These are phyloP conservation scores for Arctia plantaginis DNA, from an alignment of 2,888 invertebrate genomes.

Conservation along the genomic window DNA sequence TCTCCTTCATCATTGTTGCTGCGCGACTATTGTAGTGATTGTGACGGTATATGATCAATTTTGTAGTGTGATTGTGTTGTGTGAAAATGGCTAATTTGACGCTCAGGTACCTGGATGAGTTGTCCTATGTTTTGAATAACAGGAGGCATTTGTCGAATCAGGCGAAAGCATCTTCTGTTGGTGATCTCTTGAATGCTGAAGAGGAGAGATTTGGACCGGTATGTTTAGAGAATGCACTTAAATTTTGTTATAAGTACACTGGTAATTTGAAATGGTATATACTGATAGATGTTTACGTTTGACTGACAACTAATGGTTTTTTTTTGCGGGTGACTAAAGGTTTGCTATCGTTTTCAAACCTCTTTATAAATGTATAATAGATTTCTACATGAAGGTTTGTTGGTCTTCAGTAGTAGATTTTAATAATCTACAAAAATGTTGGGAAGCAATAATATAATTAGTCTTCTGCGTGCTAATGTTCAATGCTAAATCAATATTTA, in stretches of 20 bases:
- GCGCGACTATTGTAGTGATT: slow-evolving; percentile 49
- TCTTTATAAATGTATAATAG: not conserved
- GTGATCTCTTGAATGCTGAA: slow-evolving; percentile 80
- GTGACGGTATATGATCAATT: slow-evolving; percentile 56
- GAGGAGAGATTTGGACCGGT: slow-evolving; percentile 80
- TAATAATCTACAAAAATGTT: not conserved
- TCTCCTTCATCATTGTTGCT: slow-evolving; percentile 51
- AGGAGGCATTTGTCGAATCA: slow-evolving; percentile 76
- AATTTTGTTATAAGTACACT: slow-evolving; percentile 31
- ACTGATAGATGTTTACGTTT: slow-evolving; percentile 4
- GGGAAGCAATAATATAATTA: not conserved
- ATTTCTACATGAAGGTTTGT: not conserved
- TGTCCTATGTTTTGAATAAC: slow-evolving; percentile 81
- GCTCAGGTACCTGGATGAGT: slow-evolving; percentile 83
- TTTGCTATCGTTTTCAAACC: slow-evolving; percentile 1
- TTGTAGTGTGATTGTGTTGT: slow-evolving; percentile 53
- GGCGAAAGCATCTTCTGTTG: slow-evolving; percentile 82
- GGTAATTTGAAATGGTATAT: slow-evolving; percentile 26
- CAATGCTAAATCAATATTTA: slow-evolving; percentile 3
- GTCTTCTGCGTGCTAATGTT: not conserved
- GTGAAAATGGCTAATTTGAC: slow-evolving; percentile 80
- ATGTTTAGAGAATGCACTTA: slow-evolving; percentile 46
- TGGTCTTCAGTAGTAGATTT: not conserved
- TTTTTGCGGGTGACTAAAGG: slow-evolving; percentile 3
- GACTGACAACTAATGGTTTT: slow-evolving; percentile 4